Base-by-base conservation (phyloP, 1,140 invertebrate genomes). In the Heliconius himera region DNA sequence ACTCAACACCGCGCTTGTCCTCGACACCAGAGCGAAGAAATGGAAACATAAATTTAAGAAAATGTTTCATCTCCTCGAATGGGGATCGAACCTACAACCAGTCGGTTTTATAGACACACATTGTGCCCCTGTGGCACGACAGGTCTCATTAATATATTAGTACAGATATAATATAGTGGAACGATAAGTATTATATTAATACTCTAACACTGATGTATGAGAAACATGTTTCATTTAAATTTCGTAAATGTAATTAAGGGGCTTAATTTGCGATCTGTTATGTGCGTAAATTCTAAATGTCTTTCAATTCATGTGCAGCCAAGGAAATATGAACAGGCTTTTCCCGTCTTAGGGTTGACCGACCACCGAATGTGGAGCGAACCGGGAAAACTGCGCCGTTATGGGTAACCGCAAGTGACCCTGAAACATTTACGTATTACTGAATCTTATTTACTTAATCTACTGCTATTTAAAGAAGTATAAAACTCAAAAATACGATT, bases 171-270 rank as follows among this genome's bases (percentile, higher is more conserved):
- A 8, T 36, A 1, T 8, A 36, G 33, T 36, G 8, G 33, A 36
- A 36, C 33, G 6, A 36, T 36, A 16, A 46, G 13, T 46, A 46
- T 46, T 16, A 46, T 46, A 46, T 4, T 46, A 46, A 46, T 46
- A 46, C 26, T 13, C 60, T 29, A 66, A 6, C 13, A 66, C 13
- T 66, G 11, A 26, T 13, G 13, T 79, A 79, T 70, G 60, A 56
- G 51, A 79, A 78, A 56, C 78, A 80, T 80, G 79, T 84, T 85
- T 83, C 75, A 85, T 85, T 84, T 83, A 82, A 75, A 84, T 78
- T 86, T 87, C 81, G 79, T 71, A 83, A 85, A 85, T 85, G 84
- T 85, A 87, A 85, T 87, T 85, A 87, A 84, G 80, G 81, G 78
- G 86, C 76, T 87, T 84, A 83, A 87, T 84, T 84, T 84, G 83